Percentiles rank a stretch among this genome's conserved stretches.
Evolutionary conservation across 2,113 vertebrate species (phyloP).

Genomic region (Oreochromis tanganicae): DNA sequence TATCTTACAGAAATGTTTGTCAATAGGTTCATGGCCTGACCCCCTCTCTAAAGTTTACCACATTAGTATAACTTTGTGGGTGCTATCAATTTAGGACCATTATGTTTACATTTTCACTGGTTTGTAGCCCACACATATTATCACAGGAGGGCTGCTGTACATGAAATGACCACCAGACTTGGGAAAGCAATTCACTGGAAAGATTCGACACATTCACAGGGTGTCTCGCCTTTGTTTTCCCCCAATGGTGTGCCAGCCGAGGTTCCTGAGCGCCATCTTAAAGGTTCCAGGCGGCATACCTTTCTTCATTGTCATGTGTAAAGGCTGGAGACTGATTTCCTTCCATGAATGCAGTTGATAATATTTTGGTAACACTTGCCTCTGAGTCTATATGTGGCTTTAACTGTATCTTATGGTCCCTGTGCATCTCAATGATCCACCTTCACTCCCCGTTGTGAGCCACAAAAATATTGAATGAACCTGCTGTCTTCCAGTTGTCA

Average conservation of each 20-base stretch:
- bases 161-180: neutral
- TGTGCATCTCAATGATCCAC: constrained; percentile 49
- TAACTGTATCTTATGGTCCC: constrained; percentile 6
- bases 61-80: neutral
- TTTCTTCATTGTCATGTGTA: constrained; percentile 4
- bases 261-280: neutral
- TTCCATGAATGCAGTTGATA: neutral
- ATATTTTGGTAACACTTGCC: neutral
- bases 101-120: neutral
- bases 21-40: neutral
- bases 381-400: neutral
- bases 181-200: neutral
- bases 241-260: too few relatives aligned
- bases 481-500: neutral
- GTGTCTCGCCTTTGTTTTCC: neutral
- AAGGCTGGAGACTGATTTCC: neutral
- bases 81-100: neutral
- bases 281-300: neutral
- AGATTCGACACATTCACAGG: neutral
- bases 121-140: neutral
- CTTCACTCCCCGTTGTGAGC: constrained; percentile 37
- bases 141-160: neutral
- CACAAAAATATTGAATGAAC: neutral
- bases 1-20: neutral
- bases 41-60: neutral